Evolutionary conservation across 2,888 invertebrate genomes (phyloP), one percentile per base, ranked within the genome.

Genomic region (Catocala sponsa): DNA sequence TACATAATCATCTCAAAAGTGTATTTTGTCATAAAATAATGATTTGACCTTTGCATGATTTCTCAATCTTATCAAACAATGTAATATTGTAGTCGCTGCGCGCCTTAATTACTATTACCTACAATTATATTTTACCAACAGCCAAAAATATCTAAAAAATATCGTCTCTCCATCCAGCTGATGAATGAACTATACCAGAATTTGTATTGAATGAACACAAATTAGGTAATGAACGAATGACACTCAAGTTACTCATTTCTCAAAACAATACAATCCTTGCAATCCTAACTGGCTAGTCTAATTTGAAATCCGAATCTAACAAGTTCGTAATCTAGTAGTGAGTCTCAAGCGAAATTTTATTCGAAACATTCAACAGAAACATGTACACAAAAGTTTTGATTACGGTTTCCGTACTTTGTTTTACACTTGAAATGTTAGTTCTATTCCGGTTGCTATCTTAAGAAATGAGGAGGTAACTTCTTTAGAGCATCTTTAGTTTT

Each of bases 191-290:
- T 38, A 38, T 38, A 38, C 35, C 55, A 47, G 25, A 9, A 38
- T 47, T 55, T 35, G 47, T 13, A 54, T 32, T 41, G 32, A 48
- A 41, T 32, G 54, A 46, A 54, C 35, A 55, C n/a, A 41, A 38
- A 42, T n/a, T 12, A n/a, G n/a, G n/a, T n/a, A 41, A 41, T 55
- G 55, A 48, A 48, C 48, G n/a, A 41, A 55, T 35, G 46, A 10
- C 4, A 47, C 12, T 48, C 12, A 11, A 48, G 41, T 55, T 48
- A 38, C 47, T 25, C 47, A 12, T 43, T 35, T 15, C 15, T 46
- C 11, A 13, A 58, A 33, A 51, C 43, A 51, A 51, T 58, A n/a
- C 46, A 12, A 51, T n/a, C 41, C 32, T 41, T 41, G 41, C 41
- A 35, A 33, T 10, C n/a, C 38, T 41, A 41, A 42, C 51, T 38